Conservation (phyloP, 2,797 vertebrate genomes). For the Chaunax sp. region DNA sequence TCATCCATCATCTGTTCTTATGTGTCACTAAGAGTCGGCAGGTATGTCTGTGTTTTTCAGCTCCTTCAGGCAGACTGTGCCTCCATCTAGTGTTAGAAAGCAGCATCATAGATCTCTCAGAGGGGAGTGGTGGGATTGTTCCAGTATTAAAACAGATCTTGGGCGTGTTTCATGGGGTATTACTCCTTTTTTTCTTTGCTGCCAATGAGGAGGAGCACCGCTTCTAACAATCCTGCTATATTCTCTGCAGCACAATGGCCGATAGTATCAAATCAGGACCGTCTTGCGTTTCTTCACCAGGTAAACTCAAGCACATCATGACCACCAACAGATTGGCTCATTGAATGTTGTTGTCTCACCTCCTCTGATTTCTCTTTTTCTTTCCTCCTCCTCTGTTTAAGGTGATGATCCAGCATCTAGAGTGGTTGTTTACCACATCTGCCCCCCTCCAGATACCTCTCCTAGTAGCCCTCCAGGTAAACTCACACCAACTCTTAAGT, state of each 20-base stretch:
- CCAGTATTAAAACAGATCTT: neutral
- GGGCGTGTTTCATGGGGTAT: neutral
- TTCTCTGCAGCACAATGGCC: constrained; percentile 60
- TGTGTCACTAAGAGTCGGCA: neutral
- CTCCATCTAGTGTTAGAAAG: constrained; percentile 14
- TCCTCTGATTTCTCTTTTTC: neutral
- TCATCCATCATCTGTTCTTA: neutral
- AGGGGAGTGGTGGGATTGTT: neutral
- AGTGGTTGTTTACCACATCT: constrained; percentile 79
- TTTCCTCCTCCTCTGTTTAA: constrained; percentile 16
- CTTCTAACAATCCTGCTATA: neutral
- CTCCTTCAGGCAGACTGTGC: neutral
- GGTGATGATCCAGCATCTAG: constrained; percentile 25
- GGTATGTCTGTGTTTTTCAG: neutral
- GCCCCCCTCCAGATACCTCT: constrained; percentile 42
- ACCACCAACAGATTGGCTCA: neutral
- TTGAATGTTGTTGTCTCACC: neutral
- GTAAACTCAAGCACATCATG: constrained; percentile 37
- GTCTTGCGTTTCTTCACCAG: too few relatives aligned
- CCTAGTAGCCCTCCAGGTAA: constrained; percentile 55
- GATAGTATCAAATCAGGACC: too few relatives aligned
- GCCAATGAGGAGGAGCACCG: neutral
- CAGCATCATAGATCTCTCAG: neutral
- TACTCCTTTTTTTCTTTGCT: neutral
- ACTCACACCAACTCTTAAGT: neutral